These are phyloP conservation scores for Peromyscus eremicus DNA, from an alignment of 2,797 vertebrate genomes.

Conservation along the genomic window DNA sequence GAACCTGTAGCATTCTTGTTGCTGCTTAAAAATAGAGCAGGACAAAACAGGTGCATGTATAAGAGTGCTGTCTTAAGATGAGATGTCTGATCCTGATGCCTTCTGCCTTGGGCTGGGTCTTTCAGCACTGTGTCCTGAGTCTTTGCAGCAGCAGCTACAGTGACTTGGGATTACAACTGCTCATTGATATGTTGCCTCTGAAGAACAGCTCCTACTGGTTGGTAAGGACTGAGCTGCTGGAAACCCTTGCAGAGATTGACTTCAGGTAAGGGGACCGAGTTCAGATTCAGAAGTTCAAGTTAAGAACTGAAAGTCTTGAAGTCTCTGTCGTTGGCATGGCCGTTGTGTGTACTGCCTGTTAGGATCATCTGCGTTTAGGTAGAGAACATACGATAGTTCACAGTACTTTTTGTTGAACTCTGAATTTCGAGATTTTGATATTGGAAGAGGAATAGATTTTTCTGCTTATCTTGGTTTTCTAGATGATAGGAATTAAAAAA, in stretches of 20 bases:
- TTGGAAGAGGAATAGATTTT: background rate
- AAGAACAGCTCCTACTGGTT: constrained; percentile 97
- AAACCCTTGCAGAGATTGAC: constrained; percentile 97
- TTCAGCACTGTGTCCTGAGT: constrained; percentile 93
- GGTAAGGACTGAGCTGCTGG: constrained; percentile 96
- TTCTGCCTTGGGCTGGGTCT: background rate
- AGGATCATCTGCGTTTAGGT: too few species aligned
- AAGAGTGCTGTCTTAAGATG: background rate
- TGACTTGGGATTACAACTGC: constrained; percentile 94
- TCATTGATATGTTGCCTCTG: constrained; percentile 93
- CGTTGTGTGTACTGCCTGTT: background rate
- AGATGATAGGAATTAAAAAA: background rate
- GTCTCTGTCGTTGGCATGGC: fast-evolving
- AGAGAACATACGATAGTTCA: background rate
- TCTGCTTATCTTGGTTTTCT: too few species aligned
- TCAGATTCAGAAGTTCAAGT: background rate
- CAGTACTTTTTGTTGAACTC: background rate
- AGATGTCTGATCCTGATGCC: background rate
- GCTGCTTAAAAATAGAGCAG: background rate
- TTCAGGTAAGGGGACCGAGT: constrained; percentile 90
- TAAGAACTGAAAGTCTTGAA: background rate
- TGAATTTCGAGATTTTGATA: background rate
- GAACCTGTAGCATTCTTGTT: background rate
- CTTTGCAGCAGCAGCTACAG: constrained; percentile 95
- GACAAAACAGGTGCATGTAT: fast-evolving